Evolutionary conservation across 2,888 invertebrate genomes (phyloP).

Genomic region (Muschampia plurimacula): DNA sequence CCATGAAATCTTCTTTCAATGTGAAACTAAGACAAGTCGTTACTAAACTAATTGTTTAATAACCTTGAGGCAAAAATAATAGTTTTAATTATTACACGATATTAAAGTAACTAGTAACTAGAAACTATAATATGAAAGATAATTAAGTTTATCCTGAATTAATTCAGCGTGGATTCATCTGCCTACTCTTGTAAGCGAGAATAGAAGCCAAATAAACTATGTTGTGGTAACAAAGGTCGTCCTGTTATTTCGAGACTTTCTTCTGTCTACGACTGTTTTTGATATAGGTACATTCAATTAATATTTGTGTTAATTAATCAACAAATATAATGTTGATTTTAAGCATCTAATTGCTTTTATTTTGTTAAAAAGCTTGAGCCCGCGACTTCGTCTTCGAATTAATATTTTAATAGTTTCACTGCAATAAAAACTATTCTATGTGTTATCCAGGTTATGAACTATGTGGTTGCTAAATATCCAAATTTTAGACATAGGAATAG

Average conservation of each 20-base stretch:
- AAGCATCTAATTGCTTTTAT: no score
- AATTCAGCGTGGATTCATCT: neutral
- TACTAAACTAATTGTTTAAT: no score
- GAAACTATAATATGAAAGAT: neutral
- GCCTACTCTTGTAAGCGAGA: neutral
- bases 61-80: neutral
- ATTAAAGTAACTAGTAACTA: neutral
- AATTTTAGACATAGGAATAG: no score
- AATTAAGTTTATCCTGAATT: constrained; percentile 3
- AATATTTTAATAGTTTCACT: no score
- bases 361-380: no score
- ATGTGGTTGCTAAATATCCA: no score
- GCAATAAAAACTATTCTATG: no score
- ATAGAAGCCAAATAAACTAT: constrained; percentile 2
- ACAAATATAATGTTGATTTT: no score
- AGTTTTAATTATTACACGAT: neutral
- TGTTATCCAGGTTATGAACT: no score
- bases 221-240: neutral
- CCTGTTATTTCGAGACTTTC: neutral
- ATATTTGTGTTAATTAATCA: neutral
- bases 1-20: no score
- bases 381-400: no score
- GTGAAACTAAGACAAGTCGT: no score
- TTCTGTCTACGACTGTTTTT: neutral
- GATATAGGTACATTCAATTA: neutral